Evolutionary conservation across 1,140 invertebrate genomes (phyloP).

Genomic region (Dendrolimus kikuchii): DNA sequence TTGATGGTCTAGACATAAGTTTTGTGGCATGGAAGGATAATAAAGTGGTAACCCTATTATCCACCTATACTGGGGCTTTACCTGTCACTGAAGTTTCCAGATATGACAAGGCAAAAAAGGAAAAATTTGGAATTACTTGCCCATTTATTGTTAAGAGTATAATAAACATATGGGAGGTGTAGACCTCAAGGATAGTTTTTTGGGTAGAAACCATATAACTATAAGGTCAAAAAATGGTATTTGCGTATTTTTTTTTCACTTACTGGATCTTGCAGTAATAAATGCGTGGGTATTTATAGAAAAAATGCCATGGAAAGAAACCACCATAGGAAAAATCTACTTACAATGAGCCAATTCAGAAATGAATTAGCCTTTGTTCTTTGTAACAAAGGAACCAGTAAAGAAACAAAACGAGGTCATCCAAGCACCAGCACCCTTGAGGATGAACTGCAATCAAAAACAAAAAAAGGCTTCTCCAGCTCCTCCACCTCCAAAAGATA

Average conservation of each 20-base stretch:
- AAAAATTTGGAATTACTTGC: constrained; percentile 20
- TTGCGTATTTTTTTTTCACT: constrained; percentile 35
- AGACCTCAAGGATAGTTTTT: constrained; percentile 58
- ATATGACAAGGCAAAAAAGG: constrained; percentile 19
- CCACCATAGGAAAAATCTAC: constrained; percentile 20
- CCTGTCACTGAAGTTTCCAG: constrained; percentile 18
- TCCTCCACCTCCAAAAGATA: no score
- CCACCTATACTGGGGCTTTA: constrained; percentile 19
- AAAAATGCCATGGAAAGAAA: constrained; percentile 28
- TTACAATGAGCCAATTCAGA: constrained; percentile 31
- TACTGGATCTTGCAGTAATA: constrained; percentile 33
- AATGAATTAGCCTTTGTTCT: constrained; percentile 27
- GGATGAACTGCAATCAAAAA: constrained; percentile 23
- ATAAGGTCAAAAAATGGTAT: constrained; percentile 43
- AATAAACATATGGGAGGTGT: constrained; percentile 45
- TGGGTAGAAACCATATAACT: constrained; percentile 46
- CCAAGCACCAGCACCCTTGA: constrained; percentile 22
- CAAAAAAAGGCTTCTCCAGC: constrained; percentile 26
- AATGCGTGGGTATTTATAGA: constrained; percentile 30
- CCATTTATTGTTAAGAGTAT: constrained; percentile 27
- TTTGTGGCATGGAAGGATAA: constrained; percentile 33
- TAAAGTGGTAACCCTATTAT: constrained; percentile 27
- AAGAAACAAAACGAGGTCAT: constrained; percentile 28
- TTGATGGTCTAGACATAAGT: constrained; percentile 33
- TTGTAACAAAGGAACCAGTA: constrained; percentile 26